Percentiles rank a stretch among this genome's conserved stretches.
These are phyloP conservation scores for Spheniscus mendiculus DNA, from an alignment of 2,113 vertebrate genomes.

Conservation along the genomic window DNA sequence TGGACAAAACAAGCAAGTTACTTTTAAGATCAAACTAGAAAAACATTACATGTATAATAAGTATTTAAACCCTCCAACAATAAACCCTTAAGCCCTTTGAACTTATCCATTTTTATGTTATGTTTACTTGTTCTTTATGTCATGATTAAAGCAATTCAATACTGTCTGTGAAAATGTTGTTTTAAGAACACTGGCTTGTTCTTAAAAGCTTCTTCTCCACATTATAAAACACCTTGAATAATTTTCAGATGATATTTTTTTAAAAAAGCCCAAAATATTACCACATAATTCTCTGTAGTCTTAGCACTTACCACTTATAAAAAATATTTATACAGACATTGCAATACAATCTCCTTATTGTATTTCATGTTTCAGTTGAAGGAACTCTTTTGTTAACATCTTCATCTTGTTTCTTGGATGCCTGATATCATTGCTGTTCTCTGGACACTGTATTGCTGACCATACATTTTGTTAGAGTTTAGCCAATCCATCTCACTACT, in stretches of 20 bases:
- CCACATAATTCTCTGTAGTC: background rate
- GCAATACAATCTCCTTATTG: background rate
- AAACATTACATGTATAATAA: background rate
- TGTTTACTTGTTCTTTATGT: background rate
- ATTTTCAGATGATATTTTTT: background rate
- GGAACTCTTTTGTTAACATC: background rate
- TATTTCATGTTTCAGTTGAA: background rate
- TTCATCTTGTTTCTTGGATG: background rate
- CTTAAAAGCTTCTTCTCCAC: background rate
- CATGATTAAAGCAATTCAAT: background rate
- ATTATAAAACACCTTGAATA: background rate
- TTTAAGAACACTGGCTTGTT: background rate
- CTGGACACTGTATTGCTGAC: background rate
- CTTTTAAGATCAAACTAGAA: background rate
- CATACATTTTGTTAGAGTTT: background rate
- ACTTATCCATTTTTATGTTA: background rate
- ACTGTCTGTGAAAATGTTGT: background rate
- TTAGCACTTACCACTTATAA: background rate
- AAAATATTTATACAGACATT: background rate
- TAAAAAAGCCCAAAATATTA: background rate
- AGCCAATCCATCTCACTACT: slow-evolving; percentile 6
- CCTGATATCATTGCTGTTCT: background rate
- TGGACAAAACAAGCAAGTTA: background rate
- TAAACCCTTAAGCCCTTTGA: background rate
- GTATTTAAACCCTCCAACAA: fast-evolving